Evolutionary conservation across 30 jellyfish, hydroid and myxozoan genomes (phyloP), one percentile per base, ranked within the genome.

Genomic region (Cassiopea andromeda): DNA sequence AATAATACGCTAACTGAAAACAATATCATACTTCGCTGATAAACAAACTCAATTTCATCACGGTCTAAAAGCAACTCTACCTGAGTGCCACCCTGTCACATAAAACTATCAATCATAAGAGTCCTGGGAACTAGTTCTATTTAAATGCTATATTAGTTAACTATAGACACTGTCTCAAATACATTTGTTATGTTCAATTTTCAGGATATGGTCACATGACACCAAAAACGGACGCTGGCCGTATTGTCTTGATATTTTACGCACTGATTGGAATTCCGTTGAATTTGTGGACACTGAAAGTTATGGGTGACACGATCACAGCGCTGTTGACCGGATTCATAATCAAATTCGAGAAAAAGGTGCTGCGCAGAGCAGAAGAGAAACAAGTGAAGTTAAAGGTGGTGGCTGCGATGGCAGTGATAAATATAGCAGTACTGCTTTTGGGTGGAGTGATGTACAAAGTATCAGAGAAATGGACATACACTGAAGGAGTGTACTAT

Each of bases 151-250:
- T n/a, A n/a, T n/a, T n/a, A n/a, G n/a, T n/a, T n/a, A n/a, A n/a
- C n/a, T n/a, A n/a, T n/a, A n/a, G n/a, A n/a, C 5, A 50, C 64
- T 50, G 8, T 50, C 64, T 9, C 5, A 50, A 2, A 50, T 50
- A 50, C 9, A 50, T 50, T 50, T 9, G 5, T 50, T 50, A 50
- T 50, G 9, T 50, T 66, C 15, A 15, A 70, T 15, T 82, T 67
- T 7, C 38, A 90, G 97, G 97, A 16, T 90, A 90, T 68, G 97
- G 97, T 48, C 97, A 90, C 85, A 80, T 90, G 97, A 83, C 97
- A 82, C 97, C 97, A 44, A 82, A 83, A 69, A 90, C 97, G 57
- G 78, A 69, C 58, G 87, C 90, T 44, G 97, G 97, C 64, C 76
- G 97, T 14, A 78, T 90, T 15, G 83, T 90, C 27, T 69, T 83